Evolutionary conservation across 2,888 invertebrate genomes (phyloP).

Genomic region (Brachynemurus nebulosus): DNA sequence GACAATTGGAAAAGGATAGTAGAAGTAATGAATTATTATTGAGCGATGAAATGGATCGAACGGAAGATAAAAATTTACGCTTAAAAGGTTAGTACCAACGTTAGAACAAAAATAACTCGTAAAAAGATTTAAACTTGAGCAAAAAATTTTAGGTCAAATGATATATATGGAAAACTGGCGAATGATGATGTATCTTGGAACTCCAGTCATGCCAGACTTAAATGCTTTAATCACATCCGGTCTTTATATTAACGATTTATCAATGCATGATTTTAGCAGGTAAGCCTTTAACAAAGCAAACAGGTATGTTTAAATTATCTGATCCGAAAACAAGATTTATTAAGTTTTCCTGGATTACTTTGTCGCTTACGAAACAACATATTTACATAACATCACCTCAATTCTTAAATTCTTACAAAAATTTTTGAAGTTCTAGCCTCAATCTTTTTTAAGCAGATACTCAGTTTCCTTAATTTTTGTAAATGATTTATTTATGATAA

Average conservation of each 20-base stretch:
- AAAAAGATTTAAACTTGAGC: neutral
- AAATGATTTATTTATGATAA: too few species aligned
- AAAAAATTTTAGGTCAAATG: slow-evolving; percentile 71
- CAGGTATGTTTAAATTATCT: too few species aligned
- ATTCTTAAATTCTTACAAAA: too few species aligned
- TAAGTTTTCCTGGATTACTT: too few species aligned
- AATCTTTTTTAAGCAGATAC: too few species aligned
- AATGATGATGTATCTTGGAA: slow-evolving; percentile 93
- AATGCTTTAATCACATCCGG: slow-evolving; percentile 87
- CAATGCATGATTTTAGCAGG: slow-evolving; percentile 99
- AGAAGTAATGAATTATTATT: slow-evolving; percentile 40
- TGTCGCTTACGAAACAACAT: too few species aligned
- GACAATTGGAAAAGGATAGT: slow-evolving; percentile 38
- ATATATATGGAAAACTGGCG: slow-evolving; percentile 97
- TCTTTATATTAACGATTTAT: slow-evolving; percentile 92
- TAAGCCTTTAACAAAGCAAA: too few species aligned
- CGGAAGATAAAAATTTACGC: slow-evolving; percentile 60
- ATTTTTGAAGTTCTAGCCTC: too few species aligned
- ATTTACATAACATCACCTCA: too few species aligned
- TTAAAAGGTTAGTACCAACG: slow-evolving; percentile 51
- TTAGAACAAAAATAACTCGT: neutral
- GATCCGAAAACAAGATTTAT: too few species aligned
- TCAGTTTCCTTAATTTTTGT: too few species aligned
- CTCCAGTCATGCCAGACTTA: slow-evolving; percentile 90
- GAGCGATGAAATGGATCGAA: slow-evolving; percentile 48